Base-by-base conservation (phyloP, 2,797 vertebrate genomes). In the Enteromius mattozi region DNA sequence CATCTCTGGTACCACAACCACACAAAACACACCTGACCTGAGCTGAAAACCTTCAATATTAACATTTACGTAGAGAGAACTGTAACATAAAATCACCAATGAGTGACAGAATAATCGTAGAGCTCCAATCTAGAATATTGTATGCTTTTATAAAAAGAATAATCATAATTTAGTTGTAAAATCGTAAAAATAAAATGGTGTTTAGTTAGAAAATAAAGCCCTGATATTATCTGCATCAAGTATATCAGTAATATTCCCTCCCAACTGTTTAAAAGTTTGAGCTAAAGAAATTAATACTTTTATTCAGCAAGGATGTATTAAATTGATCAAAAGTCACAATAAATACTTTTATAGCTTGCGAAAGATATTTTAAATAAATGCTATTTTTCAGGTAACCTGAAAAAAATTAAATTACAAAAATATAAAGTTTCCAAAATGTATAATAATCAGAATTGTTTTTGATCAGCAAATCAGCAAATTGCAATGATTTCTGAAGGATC, bases 1-100 rank as follows among this genome's bases (percentile, higher is more conserved):
- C 78, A 99, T 99, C 86, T 98, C 98, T 92, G 98, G 98, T 99
- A 83, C 84, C n/a, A 42, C 17, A 51, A 35, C 19, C 2, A 0
- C 42, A 54, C 79, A 59, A 10, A 24, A 81, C 69, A 61, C 40
- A 74, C 42, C 19, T 81, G 68, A 72, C 27, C 1, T 12, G n/a
- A 35, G 14, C 59, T 30, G 16, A 76, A 65, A 16, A 7, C n/a
- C 21, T n/a, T 35, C 2, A 35, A 2, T 51, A 56, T 40, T 6
- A 77, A 8, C 2, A 4, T 54, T 40, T 1, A 1, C 13, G 17
- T 6, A 21, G 47, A 74, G 14, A 33, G 1, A 17, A 17, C n/a
- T 24, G 7, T 47, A 27, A 30, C 14, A 8, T 30, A 47, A 47
- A 27, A 33, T 9, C 45, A 51, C 16, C 8, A 33, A 33, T 16